A percentile compares a stretch with the other conserved stretches of the same genome.
Evolutionary conservation across 2,113 vertebrate genomes (phyloP).

Genomic region (Merops nubicus): DNA sequence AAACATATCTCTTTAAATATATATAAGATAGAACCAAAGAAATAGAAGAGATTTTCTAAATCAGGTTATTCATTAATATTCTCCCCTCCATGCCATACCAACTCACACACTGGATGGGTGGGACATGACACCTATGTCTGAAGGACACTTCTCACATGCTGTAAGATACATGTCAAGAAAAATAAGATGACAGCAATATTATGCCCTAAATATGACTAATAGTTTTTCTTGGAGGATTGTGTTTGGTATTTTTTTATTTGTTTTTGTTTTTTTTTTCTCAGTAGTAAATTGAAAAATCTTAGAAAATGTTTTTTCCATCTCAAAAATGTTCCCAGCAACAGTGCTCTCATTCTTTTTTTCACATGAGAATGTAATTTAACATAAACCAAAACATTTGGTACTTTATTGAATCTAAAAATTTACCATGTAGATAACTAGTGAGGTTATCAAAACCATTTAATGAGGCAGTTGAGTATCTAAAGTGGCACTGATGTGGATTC

Average conservation of each 20-base stretch:
- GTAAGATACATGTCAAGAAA: neutral
- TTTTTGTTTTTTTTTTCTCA: neutral
- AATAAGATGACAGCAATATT: neutral
- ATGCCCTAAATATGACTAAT: neutral
- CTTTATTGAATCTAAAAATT: neutral
- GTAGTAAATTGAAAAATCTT: neutral
- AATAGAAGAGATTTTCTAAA: neutral
- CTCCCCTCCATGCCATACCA: neutral
- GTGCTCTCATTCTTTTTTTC: neutral
- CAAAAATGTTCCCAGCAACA: neutral
- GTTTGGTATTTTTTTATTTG: no score
- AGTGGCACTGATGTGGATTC: neutral
- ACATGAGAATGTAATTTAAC: neutral
- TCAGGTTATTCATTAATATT: neutral
- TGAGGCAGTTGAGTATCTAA: neutral
- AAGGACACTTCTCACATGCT: neutral
- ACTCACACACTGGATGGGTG: neutral
- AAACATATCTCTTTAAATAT: neutral
- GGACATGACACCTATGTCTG: neutral
- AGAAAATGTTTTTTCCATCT: neutral
- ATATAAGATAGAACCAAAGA: neutral
- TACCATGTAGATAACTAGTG: neutral
- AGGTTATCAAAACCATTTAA: neutral
- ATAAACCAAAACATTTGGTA: neutral
- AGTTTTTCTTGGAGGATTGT: neutral